Conservation (phyloP, 2,113 vertebrate genomes). For the Dromas ardeola region DNA sequence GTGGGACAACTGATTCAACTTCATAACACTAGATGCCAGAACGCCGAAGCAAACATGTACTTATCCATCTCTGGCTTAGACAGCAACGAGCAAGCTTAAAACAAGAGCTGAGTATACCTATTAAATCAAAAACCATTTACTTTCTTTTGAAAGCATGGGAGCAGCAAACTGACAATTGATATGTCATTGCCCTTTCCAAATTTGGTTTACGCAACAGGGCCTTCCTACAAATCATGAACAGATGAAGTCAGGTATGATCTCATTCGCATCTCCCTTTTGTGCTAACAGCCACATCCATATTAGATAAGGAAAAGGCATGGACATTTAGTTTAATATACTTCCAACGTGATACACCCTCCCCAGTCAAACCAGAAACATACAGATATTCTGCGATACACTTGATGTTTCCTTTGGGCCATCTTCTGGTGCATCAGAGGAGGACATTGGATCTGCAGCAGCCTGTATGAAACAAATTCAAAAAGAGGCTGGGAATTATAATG, state of each 20-base stretch:
- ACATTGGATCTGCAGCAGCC: conserved; percentile 53
- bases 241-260: neutral
- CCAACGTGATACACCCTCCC: neutral
- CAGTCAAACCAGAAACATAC: conserved; percentile 68
- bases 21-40: neutral
- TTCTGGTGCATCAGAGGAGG: conserved; percentile 49
- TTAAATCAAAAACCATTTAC: neutral
- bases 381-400: conserved; percentile 73
- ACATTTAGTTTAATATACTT: neutral
- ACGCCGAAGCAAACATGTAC: neutral
- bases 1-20: neutral
- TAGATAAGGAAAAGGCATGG: neutral
- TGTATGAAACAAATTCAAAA: conserved; percentile 50
- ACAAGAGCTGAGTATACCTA: neutral
- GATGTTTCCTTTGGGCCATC: conserved; percentile 63
- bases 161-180: neutral
- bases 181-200: neutral
- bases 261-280: neutral
- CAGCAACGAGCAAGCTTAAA: neutral
- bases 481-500: conserved; percentile 4
- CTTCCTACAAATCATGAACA: neutral
- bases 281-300: neutral
- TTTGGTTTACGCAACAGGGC: neutral
- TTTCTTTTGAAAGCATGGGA: neutral
- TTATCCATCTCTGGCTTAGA: neutral